Evolutionary conservation across 1,140 invertebrate genomes (phyloP).

Genomic region (Stegodyphus dumicola): DNA sequence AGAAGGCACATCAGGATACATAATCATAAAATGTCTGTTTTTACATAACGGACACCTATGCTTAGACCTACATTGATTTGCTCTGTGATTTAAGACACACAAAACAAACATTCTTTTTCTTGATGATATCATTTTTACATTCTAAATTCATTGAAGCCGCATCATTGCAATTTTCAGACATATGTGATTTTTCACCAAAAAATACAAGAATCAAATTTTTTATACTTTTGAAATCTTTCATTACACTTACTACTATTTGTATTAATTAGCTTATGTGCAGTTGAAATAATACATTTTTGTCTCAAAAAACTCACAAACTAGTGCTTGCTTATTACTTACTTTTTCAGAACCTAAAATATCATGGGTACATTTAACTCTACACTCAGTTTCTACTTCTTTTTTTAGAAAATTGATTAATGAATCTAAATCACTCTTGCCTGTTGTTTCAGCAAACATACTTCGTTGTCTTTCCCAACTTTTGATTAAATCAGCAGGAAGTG

Average conservation of each 20-base stretch:
- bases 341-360: neutral
- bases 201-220: constrained; percentile 11
- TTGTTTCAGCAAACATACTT: neutral
- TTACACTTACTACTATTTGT: constrained; percentile 2
- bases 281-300: neutral
- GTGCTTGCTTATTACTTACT: neutral
- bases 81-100: neutral
- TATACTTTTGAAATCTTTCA: neutral
- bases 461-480: neutral
- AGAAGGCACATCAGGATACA: constrained; percentile 5
- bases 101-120: constrained; percentile 33
- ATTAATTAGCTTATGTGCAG: constrained; percentile 8
- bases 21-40: constrained; percentile 1
- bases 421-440: neutral
- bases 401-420: neutral
- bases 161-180: constrained; percentile 9
- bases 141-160: neutral
- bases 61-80: neutral
- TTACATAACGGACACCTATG: constrained; percentile 17
- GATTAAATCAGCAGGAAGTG: neutral
- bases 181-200: constrained; percentile 8
- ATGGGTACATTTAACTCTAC: neutral
- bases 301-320: constrained; percentile 1
- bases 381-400: neutral
- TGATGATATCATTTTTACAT: constrained; percentile 20